Conservation (phyloP, 2,888 invertebrate genomes). For the Orchesellides sinensis region DNA sequence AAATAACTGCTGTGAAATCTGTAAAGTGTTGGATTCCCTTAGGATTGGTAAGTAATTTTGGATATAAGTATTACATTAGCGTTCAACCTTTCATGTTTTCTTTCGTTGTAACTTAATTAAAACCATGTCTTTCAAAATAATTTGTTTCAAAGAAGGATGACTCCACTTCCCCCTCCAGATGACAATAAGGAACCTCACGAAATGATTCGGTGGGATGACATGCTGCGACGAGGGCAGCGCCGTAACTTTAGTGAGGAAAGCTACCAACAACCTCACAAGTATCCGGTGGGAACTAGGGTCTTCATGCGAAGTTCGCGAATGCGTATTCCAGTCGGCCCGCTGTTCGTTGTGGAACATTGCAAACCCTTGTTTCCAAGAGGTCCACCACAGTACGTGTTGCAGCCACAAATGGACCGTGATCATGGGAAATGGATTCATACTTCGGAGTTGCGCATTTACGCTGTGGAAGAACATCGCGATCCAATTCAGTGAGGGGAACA, state of each 20-base stretch:
- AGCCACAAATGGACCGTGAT: conserved; percentile 7
- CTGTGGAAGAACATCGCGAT: neutral
- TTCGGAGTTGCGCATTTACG: neutral
- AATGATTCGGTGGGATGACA: no score
- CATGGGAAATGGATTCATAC: conserved; percentile 16
- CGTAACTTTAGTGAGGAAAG: conserved; percentile 8
- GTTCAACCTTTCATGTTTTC: no score
- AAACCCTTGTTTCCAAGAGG: neutral
- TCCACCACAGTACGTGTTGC: conserved; percentile 28
- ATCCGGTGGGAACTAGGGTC: neutral
- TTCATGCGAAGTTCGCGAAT: neutral
- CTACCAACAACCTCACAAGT: neutral
- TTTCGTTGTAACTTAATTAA: no score
- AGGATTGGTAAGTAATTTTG: no score
- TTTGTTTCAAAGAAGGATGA: no score
- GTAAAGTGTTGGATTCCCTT: no score
- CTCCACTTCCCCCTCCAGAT: neutral
- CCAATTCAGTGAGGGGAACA: neutral
- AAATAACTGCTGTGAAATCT: no score
- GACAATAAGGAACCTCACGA: neutral
- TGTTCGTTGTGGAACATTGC: conserved; percentile 26
- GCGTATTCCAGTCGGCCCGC: neutral
- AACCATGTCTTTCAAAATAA: no score
- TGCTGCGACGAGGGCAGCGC: neutral
- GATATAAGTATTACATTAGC: no score